A percentile compares a stretch with the other conserved stretches of the same genome.
These are phyloP conservation scores for Archocentrus centrarchus DNA, from an alignment of 2,113 vertebrate species.

Conservation along the genomic window DNA sequence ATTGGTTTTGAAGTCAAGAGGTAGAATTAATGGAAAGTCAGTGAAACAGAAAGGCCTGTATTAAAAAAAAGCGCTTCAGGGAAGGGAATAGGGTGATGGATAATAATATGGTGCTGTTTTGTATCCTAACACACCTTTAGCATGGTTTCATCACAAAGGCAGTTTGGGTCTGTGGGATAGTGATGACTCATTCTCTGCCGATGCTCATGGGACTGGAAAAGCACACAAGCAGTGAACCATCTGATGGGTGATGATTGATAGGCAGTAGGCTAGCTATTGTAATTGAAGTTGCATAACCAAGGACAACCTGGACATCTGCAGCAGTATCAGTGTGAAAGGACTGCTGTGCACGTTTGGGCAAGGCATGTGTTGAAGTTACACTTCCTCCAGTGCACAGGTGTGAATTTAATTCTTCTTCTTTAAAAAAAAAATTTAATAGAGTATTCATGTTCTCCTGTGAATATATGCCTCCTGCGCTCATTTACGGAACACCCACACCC, in stretches of 20 bases:
- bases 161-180: constrained; percentile 24
- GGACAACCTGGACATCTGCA: constrained; percentile 41
- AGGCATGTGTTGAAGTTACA: not conserved
- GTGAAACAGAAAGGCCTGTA: not conserved
- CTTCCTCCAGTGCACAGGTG: not conserved
- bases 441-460: not conserved
- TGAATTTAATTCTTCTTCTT: not conserved
- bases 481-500: constrained; percentile 6
- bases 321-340: not conserved
- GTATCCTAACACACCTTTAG: not conserved
- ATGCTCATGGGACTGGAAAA: constrained; percentile 25
- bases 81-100: not conserved
- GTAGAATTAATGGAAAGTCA: constrained; percentile 51
- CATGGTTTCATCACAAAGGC: constrained; percentile 11
- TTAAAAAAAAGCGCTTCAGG: not conserved
- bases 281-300: constrained; percentile 58
- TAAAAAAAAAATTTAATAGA: not conserved
- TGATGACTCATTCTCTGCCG: constrained; percentile 67
- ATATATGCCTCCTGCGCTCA: not conserved
- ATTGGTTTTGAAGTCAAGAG: constrained; percentile 45
- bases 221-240: constrained; percentile 25
- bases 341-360: not conserved
- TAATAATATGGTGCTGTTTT: not conserved
- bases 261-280: constrained; percentile 45
- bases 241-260: constrained; percentile 57